Base-by-base conservation (phyloP, 2,888 invertebrate species). In the Belgica antarctica region DNA sequence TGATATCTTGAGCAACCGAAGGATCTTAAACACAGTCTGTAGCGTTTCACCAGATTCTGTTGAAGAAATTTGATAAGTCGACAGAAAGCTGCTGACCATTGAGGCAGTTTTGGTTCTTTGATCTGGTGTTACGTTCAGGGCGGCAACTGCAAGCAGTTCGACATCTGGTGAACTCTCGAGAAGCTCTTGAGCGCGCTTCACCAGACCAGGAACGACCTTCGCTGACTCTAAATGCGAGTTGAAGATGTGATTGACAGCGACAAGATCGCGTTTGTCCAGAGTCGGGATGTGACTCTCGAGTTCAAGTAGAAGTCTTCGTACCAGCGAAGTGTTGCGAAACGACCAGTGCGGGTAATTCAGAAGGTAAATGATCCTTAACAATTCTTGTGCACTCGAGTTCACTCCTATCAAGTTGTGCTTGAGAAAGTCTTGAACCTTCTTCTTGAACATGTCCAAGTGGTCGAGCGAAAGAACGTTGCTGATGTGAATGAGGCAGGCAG, bases 141-240 rank as follows among this genome's bases (percentile, higher is more conserved):
- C 78, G 15, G 81, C 74, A 71, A 79, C 80, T 1, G 81, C 75
- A 19, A 84, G 76, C 5, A 82, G 73, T 72, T 81, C 81, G 0
- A 81, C 75, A 0, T 79, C 78, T 63, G 78, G 77, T 31, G 78
- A 73, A 72, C 76, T 74, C 63, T 77, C 74, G 22, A 81, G 73
- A 41, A 79, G 75, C 71, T 77, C 76, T 59, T 79, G 78, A 0
- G 81, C 78, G 28, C 77, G 77, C 62, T 78, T 73, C 57, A 81
- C 79, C 0, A 84, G 75, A 28, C 79, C 78, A 57, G 77, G 77
- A 1, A 81, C 74, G 1, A 84, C 73, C 1, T 76, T 75, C 1
- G 82, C 82, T 1, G 85, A 84, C 74, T 84, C 84, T 71, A 81
- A 75, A 71, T 83, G 82, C 70, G 77, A 81, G 75, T 82, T 78